A percentile compares a stretch with the other conserved stretches of the same genome.
Conservation (phyloP, 1,140 invertebrate genomes). For the Galleria mellonella region DNA sequence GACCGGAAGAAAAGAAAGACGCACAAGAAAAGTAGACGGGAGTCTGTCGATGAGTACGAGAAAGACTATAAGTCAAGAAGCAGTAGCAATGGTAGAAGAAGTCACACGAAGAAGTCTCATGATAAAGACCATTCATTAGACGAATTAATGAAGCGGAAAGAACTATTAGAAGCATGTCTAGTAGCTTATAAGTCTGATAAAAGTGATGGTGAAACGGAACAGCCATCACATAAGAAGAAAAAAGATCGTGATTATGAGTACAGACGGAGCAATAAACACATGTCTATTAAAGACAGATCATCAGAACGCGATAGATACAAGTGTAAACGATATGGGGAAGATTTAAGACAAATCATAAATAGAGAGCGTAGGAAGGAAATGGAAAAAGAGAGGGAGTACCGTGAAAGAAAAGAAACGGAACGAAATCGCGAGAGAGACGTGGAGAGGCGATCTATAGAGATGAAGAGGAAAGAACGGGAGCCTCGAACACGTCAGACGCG, state of each 20-base stretch:
- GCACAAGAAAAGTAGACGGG: constrained; percentile 68
- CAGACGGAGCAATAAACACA: constrained; percentile 29
- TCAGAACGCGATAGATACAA: constrained; percentile 39
- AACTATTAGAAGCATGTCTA: constrained; percentile 78
- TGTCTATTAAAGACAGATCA: constrained; percentile 34
- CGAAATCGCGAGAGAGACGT: constrained; percentile 33
- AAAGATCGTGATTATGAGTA: constrained; percentile 21
- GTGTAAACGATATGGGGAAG: constrained; percentile 42
- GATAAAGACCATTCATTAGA: constrained; percentile 65
- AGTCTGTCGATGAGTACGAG: constrained; percentile 37
- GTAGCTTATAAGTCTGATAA: constrained; percentile 76
- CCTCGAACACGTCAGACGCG: constrained; percentile 41
- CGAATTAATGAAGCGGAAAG: constrained; percentile 91
- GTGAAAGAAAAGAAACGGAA: constrained; percentile 44
- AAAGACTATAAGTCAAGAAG: constrained; percentile 28
- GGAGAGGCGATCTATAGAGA: constrained; percentile 21
- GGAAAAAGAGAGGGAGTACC: constrained; percentile 43
- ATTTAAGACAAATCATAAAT: constrained; percentile 54
- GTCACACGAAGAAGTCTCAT: constrained; percentile 14
- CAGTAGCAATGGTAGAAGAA: constrained; percentile 43
- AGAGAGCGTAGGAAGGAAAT: constrained; percentile 61
- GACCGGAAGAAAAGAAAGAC: constrained; percentile 67
- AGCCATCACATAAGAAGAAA: constrained; percentile 22
- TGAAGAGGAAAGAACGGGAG: constrained; percentile 30
- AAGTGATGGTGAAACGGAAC: constrained; percentile 39